phyloP scores from a whole-genome alignment of 2,888 invertebrate genomes.

The Platerodrilus igneus region DNA sequence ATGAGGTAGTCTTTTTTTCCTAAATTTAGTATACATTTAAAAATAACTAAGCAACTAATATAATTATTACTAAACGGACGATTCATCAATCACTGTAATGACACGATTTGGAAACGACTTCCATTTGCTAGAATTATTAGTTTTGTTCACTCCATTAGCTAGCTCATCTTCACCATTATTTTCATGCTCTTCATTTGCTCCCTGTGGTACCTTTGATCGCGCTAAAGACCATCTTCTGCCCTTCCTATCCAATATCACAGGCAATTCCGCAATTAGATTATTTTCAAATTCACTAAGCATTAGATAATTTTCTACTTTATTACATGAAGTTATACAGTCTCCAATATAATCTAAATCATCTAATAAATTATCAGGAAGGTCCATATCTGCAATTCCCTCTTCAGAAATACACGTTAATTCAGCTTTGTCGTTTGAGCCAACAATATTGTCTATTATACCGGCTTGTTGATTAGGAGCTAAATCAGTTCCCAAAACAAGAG shows the following conservation, averaged over 20 bases:
- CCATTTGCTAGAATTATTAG: constrained; percentile 42
- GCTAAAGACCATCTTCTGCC: constrained; percentile 70
- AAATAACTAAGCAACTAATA: constrained; percentile 15
- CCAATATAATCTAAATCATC: constrained; percentile 77
- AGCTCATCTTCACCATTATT: constrained; percentile 53
- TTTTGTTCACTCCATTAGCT: constrained; percentile 47
- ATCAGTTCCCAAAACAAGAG: constrained; percentile 56
- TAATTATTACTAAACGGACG: constrained; percentile 50
- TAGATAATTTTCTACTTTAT: constrained; percentile 80
- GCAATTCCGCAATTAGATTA: constrained; percentile 74
- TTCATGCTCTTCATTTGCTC: constrained; percentile 45
- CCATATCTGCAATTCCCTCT: constrained; percentile 79
- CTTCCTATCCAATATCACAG: constrained; percentile 66
- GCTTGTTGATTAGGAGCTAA: constrained; percentile 42
- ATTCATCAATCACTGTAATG: constrained; percentile 76
- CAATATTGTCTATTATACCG: constrained; percentile 52
- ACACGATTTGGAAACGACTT: constrained; percentile 55
- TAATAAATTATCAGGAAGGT: constrained; percentile 72
- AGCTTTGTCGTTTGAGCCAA: constrained; percentile 54
- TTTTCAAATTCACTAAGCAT: constrained; percentile 85
- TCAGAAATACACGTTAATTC: constrained; percentile 82
- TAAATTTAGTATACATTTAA: constrained; percentile 20
- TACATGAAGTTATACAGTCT: constrained; percentile 80
- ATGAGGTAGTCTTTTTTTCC: constrained; percentile 28
- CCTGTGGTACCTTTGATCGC: constrained; percentile 48